phyloP scores from a whole-genome alignment of 2,113 vertebrate species.

The Percina caprodes region DNA sequence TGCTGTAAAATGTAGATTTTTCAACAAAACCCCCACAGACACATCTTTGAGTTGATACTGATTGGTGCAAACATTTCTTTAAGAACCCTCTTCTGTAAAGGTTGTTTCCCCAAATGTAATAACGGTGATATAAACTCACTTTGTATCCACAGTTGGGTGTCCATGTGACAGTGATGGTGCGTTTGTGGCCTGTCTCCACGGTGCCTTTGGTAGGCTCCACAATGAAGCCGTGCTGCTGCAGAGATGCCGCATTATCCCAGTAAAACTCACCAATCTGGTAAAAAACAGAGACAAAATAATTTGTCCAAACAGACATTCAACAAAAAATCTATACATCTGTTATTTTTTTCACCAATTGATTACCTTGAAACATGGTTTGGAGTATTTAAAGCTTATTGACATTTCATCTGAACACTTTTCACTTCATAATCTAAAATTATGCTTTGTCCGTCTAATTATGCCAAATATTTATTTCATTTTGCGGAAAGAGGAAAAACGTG shows the following conservation, averaged over 20 bases:
- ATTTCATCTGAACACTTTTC: neutral
- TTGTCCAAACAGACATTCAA: neutral
- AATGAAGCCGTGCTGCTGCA: constrained; percentile 88
- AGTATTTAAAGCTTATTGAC: neutral
- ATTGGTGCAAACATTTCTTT: neutral
- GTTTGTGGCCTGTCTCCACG: constrained; percentile 82
- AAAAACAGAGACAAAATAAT: neutral
- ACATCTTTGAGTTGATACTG: neutral
- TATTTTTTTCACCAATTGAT: neutral
- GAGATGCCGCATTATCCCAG: constrained; percentile 71
- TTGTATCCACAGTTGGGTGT: constrained; percentile 83
- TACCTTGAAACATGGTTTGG: neutral
- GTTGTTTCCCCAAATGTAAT: neutral
- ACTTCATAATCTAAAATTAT: neutral
- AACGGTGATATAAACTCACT: constrained; percentile 67
- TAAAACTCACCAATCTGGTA: constrained; percentile 85
- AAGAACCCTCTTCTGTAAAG: neutral
- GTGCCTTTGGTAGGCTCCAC: constrained; percentile 81
- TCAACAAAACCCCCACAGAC: neutral
- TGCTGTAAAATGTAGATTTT: neutral
- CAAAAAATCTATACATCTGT: neutral
- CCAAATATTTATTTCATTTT: neutral
- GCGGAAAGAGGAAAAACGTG: neutral
- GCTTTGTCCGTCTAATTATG: neutral
- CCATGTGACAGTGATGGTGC: constrained; percentile 87